Evolutionary conservation across 1,140 invertebrate genomes (phyloP).

Genomic region (Drosophila suzukii): DNA sequence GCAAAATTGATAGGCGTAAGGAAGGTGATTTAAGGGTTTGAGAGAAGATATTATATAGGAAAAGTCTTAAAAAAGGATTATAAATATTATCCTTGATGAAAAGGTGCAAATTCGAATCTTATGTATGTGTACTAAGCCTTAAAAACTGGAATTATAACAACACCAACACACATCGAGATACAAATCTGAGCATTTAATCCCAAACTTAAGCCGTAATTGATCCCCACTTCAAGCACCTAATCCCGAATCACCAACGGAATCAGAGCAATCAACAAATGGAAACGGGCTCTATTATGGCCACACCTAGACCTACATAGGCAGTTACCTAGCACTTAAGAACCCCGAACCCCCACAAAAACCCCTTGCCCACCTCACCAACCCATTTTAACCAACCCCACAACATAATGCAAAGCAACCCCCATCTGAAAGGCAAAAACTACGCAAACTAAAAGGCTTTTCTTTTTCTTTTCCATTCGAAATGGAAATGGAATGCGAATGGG

Average conservation of each 20-base stretch:
- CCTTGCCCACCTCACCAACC: background rate
- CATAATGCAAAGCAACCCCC: conserved; percentile 32
- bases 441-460: conserved; percentile 53
- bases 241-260: conserved; percentile 5
- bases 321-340: conserved; percentile 35
- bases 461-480: conserved; percentile 33
- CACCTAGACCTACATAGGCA: conserved; percentile 65
- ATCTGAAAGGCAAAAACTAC: conserved; percentile 43
- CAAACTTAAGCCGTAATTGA: background rate
- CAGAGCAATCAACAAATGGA: conserved; percentile 49
- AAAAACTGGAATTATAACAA: too few relatives aligned
- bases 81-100: background rate
- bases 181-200: background rate
- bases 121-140: too few relatives aligned
- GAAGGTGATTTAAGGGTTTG: conserved; percentile 12
- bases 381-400: background rate
- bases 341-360: conserved; percentile 4
- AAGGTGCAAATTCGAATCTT: too few relatives aligned
- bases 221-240: background rate
- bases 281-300: conserved; percentile 33
- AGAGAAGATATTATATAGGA: background rate
- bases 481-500: conserved; percentile 58
- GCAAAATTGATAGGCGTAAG: conserved; percentile 12
- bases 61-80: conserved; percentile 3
- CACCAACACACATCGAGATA: too few relatives aligned